Evolutionary conservation across 2,113 vertebrate species (phyloP).

Genomic region (Ondatra zibethicus): DNA sequence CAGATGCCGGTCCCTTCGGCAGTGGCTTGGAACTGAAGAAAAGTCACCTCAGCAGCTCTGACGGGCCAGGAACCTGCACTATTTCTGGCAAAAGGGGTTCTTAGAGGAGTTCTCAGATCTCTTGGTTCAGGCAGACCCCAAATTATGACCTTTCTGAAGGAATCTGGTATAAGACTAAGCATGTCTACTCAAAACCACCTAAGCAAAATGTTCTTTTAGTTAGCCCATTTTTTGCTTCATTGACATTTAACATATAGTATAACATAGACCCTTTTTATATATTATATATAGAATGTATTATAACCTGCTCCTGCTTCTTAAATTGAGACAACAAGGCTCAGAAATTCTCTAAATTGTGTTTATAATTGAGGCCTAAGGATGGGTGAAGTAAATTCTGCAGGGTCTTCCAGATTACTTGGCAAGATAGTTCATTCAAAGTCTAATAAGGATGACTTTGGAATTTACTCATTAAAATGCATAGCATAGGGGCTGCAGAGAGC

Average conservation of each 20-base stretch:
- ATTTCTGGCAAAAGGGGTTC: neutral
- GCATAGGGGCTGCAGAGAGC: too few relatives aligned
- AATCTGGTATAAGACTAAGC: neutral
- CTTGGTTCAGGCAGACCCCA: neutral
- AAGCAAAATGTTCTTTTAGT: neutral
- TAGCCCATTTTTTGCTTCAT: neutral
- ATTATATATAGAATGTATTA: neutral
- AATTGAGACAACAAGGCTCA: constrained; percentile 69
- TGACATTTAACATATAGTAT: neutral
- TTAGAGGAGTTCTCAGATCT: neutral
- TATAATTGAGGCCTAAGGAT: constrained; percentile 37
- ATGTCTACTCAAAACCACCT: neutral
- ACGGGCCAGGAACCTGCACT: neutral
- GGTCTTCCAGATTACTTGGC: constrained; percentile 62
- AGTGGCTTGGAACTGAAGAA: neutral
- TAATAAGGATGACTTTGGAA: constrained; percentile 56
- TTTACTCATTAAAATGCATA: constrained; percentile 69
- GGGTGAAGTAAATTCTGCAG: constrained; percentile 47
- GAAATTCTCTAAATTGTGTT: constrained; percentile 61
- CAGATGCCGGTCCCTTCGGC: neutral
- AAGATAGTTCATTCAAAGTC: constrained; percentile 70
- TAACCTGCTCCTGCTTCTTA: constrained; percentile 32
- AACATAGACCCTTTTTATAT: neutral
- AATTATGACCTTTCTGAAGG: constrained; percentile 2
- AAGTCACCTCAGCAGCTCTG: neutral